Conservation (phyloP, 37 sponge, comb jelly and placozoan genomes). For the Axinella damicornis region DNA sequence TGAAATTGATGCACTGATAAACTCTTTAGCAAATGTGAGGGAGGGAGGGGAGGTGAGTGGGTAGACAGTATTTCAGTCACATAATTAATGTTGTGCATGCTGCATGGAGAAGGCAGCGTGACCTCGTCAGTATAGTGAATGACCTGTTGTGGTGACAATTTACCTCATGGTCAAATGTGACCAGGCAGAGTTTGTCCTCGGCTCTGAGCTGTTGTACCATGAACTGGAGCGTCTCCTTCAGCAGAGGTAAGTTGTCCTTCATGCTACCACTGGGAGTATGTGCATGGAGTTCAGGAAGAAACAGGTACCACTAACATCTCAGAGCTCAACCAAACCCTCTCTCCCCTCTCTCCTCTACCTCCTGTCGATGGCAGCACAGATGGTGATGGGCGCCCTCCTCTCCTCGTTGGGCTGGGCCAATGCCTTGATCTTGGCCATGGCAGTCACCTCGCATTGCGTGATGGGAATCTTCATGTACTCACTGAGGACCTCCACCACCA, state of each 20-base stretch:
- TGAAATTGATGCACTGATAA: too few relatives aligned
- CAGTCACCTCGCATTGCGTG: slow-evolving; percentile 34
- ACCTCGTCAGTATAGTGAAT: too few relatives aligned
- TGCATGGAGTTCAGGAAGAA: not conserved
- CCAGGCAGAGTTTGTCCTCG: slow-evolving; percentile 81
- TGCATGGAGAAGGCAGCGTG: too few relatives aligned
- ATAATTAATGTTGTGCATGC: too few relatives aligned
- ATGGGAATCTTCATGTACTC: slow-evolving; percentile 74
- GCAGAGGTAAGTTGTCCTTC: slow-evolving; percentile 86
- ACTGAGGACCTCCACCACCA: slow-evolving; percentile 52
- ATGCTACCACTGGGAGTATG: slow-evolving; percentile 84
- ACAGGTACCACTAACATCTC: not conserved
- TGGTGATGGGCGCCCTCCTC: slow-evolving; percentile 85
- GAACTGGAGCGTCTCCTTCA: slow-evolving; percentile 88
- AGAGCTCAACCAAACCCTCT: not conserved
- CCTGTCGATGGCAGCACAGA: slow-evolving; percentile 94
- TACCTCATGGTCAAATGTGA: slow-evolving; percentile 94
- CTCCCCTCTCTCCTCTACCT: slow-evolving; percentile 44
- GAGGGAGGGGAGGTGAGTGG: too few relatives aligned
- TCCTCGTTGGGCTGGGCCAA: slow-evolving; percentile 57
- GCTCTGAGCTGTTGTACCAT: slow-evolving; percentile 89
- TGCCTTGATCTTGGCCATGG: slow-evolving; percentile 77
- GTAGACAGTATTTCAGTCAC: too few relatives aligned
- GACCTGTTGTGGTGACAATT: not conserved
- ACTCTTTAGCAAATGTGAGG: too few relatives aligned